These are phyloP conservation scores for Holocentrus rufus DNA, from an alignment of 2,797 vertebrate species.

Conservation along the genomic window DNA sequence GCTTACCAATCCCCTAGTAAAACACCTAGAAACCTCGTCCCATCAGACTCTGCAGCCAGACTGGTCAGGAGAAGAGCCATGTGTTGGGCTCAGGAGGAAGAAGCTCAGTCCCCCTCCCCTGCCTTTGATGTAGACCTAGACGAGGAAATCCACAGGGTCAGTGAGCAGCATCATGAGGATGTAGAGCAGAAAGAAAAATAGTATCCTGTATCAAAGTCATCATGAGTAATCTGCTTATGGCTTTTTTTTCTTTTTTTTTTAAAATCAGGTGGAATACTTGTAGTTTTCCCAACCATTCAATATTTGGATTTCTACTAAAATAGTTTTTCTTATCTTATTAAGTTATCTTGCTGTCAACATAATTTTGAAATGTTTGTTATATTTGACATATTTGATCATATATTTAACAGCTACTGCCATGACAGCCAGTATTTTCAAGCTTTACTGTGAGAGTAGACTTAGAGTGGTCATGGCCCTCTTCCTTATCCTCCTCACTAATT, in stretches of 20 bases:
- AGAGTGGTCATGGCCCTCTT: not conserved
- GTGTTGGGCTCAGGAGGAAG: slow-evolving; percentile 76
- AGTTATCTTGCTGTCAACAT: too few species aligned
- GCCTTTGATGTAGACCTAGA: slow-evolving; percentile 79
- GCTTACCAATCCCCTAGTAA: slow-evolving; percentile 58
- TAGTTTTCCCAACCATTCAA: not conserved
- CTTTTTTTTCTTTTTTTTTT: not conserved
- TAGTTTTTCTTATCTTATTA: slow-evolving; percentile 6
- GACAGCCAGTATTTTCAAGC: not conserved
- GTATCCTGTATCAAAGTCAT: not conserved
- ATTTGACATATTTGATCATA: too few species aligned
- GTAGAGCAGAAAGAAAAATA: not conserved
- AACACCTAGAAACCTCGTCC: slow-evolving; percentile 73
- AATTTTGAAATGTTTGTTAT: too few species aligned
- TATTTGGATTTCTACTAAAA: slow-evolving; percentile 29
- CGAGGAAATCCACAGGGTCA: slow-evolving; percentile 86
- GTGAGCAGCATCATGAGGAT: slow-evolving; percentile 68
- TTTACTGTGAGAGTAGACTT: not conserved
- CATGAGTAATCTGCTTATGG: not conserved
- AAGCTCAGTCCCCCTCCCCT: slow-evolving; percentile 50
- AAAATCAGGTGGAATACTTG: not conserved
- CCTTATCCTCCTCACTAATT: not conserved
- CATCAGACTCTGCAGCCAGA: slow-evolving; percentile 51
- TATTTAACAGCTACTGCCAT: not conserved
- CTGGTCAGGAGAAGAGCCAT: slow-evolving; percentile 67